Base-by-base conservation (phyloP, 1,140 invertebrate species). In the Cyrtorhinus lividipennis region DNA sequence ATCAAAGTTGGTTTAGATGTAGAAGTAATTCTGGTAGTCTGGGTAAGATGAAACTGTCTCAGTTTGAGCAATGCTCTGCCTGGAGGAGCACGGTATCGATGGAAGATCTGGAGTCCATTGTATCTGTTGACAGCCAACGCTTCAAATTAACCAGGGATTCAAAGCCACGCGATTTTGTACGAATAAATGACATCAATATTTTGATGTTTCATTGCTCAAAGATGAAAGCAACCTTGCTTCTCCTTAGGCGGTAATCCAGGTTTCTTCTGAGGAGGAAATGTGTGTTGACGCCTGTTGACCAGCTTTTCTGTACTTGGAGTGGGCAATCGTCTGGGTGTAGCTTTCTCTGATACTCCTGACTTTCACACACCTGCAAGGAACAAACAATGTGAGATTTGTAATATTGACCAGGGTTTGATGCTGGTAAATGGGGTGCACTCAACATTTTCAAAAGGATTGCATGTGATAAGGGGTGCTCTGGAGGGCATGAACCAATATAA, bases 291-390 rank as follows among this genome's bases (percentile, higher is more conserved):
- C 76, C 76, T 5, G 77, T 72, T 56, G 78, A 78, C 81, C 90
- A 92, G 38, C 83, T 79, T 63, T 84, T 82, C 70, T 92, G 90
- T 22, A 91, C 87, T 66, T 82, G 80, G n/a, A 93, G 77, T 0
- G 89, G 88, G 63, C 84, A 78, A 72, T 93, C 90, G 66, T 91
- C 88, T 0, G 86, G 85, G 71, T 91, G 87, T 30, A 93, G 73
- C 73, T 90, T 91, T 24, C 90, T 80, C 73, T 92, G 88, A 73
- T 88, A 89, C 71, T 90, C 87, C 65, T 82, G 79, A 62, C 76
- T 77, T 61, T 75, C 80, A 66, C 80, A 82, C 2, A 81, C 79
- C 80, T 82, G 69, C 2, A 75, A 53, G n/a, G n/a, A n/a, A n/a
- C n/a, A n/a, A n/a, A n/a, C n/a, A n/a, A n/a, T n/a, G n/a, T n/a